Percentiles rank a stretch among this genome's conserved stretches.
These are phyloP conservation scores for Sycophaga agraensis DNA, from an alignment of 1,140 invertebrate genomes.

Conservation along the genomic window DNA sequence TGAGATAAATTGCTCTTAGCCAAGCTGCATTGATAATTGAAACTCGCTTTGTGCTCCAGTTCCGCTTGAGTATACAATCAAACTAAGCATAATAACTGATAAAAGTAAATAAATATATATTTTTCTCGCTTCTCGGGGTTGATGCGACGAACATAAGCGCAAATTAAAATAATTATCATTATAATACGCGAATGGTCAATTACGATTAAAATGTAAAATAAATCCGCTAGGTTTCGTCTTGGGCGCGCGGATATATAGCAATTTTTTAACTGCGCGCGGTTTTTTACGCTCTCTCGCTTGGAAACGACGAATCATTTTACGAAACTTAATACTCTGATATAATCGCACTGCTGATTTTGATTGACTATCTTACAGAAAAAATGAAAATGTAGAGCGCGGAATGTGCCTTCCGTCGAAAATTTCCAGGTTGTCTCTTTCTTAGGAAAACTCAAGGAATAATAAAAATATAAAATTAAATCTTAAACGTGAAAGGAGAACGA, in stretches of 20 bases:
- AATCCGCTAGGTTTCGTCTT: not conserved
- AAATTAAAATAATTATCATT: constrained; percentile 19
- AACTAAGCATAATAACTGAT: constrained; percentile 12
- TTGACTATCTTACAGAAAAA: constrained; percentile 26
- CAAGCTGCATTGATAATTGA: not conserved
- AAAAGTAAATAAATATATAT: constrained; percentile 23
- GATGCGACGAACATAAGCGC: constrained; percentile 15
- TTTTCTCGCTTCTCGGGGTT: constrained; percentile 24
- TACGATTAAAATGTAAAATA: constrained; percentile 6
- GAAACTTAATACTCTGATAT: constrained; percentile 24
- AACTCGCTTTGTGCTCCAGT: constrained; percentile 3
- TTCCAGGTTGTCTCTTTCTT: constrained; percentile 20
- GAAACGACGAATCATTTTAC: constrained; percentile 8
- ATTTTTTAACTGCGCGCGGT: constrained; percentile 1
- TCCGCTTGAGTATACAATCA: constrained; percentile 19
- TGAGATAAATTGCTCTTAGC: not conserved
- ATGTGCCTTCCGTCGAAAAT: constrained; percentile 28
- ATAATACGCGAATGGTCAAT: constrained; percentile 6
- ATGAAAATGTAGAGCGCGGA: constrained; percentile 15
- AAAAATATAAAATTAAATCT: constrained; percentile 22
- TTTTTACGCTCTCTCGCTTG: not conserved
- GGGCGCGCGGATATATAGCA: not conserved
- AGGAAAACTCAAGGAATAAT: constrained; percentile 19
- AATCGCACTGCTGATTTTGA: constrained; percentile 17
- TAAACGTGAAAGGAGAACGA: constrained; percentile 19